Evolutionary conservation across 2,113 vertebrate genomes (phyloP).

Genomic region (Syngnathus typhle): DNA sequence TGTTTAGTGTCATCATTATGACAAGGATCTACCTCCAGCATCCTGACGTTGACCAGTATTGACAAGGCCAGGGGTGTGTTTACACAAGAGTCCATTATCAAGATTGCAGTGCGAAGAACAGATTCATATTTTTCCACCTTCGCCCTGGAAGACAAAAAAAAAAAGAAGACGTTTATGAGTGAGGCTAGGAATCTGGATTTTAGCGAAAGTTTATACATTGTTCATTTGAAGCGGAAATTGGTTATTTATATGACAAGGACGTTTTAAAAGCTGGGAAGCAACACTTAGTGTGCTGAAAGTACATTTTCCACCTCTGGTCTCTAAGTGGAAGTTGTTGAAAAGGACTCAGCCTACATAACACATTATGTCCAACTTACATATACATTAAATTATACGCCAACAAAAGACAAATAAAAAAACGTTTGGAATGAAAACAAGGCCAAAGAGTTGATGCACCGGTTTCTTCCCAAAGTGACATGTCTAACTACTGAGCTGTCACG

Average conservation of each 20-base stretch:
- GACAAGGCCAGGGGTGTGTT: constrained; percentile 42
- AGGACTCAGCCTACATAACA: neutral
- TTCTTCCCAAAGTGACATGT: neutral
- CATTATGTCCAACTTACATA: no score
- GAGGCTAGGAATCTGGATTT: constrained; percentile 20
- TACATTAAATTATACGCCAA: neutral
- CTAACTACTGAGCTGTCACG: neutral
- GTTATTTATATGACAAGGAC: neutral
- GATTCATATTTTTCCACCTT: constrained; percentile 28
- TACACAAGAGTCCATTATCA: constrained; percentile 59
- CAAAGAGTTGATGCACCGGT: neutral
- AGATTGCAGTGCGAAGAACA: constrained; percentile 20
- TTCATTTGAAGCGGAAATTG: neutral
- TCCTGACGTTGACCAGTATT: constrained; percentile 53
- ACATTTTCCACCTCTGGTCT: no score
- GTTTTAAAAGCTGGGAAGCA: neutral
- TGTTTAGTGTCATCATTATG: constrained; percentile 45
- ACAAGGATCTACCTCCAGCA: constrained; percentile 33
- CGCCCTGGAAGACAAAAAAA: neutral
- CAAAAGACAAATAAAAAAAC: neutral
- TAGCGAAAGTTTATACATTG: constrained; percentile 37
- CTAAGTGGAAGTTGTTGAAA: no score
- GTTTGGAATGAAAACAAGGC: neutral
- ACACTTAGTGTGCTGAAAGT: no score
- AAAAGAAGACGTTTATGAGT: constrained; percentile 1